Conservation (phyloP, 2,113 vertebrate species). For the Pterocles orientalis region DNA sequence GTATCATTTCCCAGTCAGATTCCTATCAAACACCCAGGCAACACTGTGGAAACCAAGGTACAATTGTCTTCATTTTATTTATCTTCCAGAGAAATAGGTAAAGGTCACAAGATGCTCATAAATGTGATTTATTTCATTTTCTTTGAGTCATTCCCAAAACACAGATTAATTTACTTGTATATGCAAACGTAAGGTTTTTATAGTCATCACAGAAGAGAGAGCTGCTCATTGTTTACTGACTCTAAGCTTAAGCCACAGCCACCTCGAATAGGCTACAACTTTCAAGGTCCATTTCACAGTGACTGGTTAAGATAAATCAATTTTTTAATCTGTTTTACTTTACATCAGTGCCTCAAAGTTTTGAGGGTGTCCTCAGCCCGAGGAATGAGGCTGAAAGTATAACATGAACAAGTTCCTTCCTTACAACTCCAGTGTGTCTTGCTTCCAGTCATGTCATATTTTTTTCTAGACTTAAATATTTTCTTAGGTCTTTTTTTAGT, state of each 20-base stretch:
- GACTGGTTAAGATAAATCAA: not conserved
- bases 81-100: conserved; percentile 3
- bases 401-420: not conserved
- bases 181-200: not conserved
- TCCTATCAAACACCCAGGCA: conserved; percentile 47
- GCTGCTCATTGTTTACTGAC: not conserved
- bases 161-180: conserved; percentile 43
- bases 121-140: conserved; percentile 58
- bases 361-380: not conserved
- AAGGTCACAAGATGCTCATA: conserved; percentile 48
- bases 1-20: conserved; percentile 70
- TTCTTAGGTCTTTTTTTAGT: not conserved
- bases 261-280: not conserved
- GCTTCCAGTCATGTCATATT: not conserved
- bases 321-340: not conserved
- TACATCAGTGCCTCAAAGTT: not conserved
- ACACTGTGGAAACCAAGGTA: conserved; percentile 16
- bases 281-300: not conserved
- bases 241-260: not conserved
- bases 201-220: not conserved
- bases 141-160: conserved; percentile 30
- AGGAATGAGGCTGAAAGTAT: not conserved
- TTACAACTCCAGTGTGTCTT: not conserved
- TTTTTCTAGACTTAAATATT: not conserved
- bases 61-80: conserved; percentile 56